phyloP scores from a whole-genome alignment of 2,888 invertebrate genomes.

The Drosophila nr. perissopoda region DNA sequence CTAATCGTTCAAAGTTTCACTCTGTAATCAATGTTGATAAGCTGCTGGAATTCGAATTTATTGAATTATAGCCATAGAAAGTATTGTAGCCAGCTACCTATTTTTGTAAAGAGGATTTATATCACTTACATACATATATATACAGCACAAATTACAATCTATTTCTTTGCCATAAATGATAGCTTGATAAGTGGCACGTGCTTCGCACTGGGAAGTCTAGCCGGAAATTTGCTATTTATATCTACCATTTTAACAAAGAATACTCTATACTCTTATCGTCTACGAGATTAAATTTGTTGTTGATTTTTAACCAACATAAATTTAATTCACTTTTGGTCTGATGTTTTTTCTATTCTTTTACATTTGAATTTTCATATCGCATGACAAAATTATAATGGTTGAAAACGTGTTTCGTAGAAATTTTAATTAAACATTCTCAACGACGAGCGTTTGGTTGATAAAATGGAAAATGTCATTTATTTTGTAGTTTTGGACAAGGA shows the following conservation, averaged over 20 bases:
- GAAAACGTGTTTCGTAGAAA: slow-evolving; percentile 39
- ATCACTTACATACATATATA: slow-evolving; percentile 2
- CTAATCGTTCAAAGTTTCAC: background rate
- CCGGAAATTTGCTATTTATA: background rate
- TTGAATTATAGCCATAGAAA: background rate
- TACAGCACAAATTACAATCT: background rate
- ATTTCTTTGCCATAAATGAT: background rate
- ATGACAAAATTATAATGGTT: slow-evolving; percentile 29
- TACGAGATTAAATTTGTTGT: background rate
- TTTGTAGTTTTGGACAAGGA: slow-evolving; percentile 52
- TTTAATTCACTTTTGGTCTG: background rate
- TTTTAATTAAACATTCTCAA: slow-evolving; percentile 65
- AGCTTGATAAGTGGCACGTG: background rate
- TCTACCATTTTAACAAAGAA: background rate
- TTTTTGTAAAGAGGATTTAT: slow-evolving; percentile 1
- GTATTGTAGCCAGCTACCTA: background rate
- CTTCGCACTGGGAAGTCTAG: background rate
- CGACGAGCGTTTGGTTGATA: slow-evolving; percentile 1
- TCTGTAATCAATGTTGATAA: slow-evolving; percentile 22
- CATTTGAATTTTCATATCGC: slow-evolving; percentile 42
- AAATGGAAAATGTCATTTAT: slow-evolving; percentile 61
- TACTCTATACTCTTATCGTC: background rate
- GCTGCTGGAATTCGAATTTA: background rate
- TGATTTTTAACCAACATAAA: background rate
- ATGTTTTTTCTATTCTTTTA: slow-evolving; percentile 21